A percentile compares a stretch with the other conserved stretches of the same genome.
These are phyloP conservation scores for Silurus aristotelis DNA, from an alignment of 2,797 vertebrate genomes.

Conservation along the genomic window DNA sequence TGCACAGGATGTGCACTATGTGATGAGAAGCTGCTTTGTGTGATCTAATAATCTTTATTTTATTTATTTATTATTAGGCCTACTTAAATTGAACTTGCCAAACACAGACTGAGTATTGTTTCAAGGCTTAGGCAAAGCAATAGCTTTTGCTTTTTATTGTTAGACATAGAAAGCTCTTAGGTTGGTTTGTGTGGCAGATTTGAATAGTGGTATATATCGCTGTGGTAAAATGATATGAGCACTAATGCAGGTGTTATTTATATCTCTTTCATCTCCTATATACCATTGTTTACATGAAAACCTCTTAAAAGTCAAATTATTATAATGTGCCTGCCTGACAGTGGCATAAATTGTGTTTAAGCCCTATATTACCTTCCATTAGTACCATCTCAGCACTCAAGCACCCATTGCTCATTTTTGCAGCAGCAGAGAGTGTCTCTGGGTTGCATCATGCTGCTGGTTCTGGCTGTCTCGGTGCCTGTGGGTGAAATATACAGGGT, in stretches of 20 bases:
- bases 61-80: not conserved
- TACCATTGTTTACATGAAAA: not conserved
- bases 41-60: not conserved
- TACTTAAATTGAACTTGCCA: not conserved
- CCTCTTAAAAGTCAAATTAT: not conserved
- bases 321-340: not conserved
- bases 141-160: not conserved
- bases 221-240: not conserved
- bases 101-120: not conserved
- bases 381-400: constrained; percentile 16
- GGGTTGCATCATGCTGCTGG: constrained; percentile 52
- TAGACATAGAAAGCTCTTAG: too few relatives aligned
- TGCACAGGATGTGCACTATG: not conserved
- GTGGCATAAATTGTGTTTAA: not conserved
- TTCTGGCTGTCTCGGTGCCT: constrained; percentile 33
- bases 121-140: not conserved
- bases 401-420: constrained; percentile 21
- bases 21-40: constrained; percentile 13
- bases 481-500: constrained; percentile 25
- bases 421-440: constrained; percentile 38
- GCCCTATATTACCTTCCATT: not conserved
- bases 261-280: not conserved
- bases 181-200: not conserved
- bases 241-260: not conserved
- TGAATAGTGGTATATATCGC: not conserved